phyloP scores from a whole-genome alignment of 1,140 invertebrate genomes.

The Brachionus rotundiformis region DNA sequence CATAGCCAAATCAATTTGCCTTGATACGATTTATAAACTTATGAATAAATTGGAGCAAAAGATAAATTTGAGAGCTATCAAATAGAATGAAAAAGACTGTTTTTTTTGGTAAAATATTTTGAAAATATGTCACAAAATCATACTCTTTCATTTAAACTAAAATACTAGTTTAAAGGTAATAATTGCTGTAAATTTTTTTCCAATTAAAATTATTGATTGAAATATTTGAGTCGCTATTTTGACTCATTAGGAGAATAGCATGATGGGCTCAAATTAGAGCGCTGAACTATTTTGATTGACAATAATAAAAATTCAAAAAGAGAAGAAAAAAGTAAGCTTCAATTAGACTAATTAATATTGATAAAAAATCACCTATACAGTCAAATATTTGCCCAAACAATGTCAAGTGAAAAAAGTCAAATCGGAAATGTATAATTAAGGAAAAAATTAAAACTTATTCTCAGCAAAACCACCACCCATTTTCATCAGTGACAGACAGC shows the following conservation, averaged over 20 bases:
- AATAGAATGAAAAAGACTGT: no score
- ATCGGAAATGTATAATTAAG: slow-evolving; percentile 7
- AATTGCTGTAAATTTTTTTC: no score
- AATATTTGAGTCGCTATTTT: not conserved
- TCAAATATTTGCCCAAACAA: slow-evolving; percentile 5
- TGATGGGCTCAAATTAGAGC: not conserved
- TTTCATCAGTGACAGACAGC: not conserved
- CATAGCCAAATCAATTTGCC: no score
- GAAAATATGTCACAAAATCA: no score
- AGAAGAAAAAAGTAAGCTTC: not conserved
- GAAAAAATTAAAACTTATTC: not conserved
- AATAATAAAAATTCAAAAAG: not conserved
- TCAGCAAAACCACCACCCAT: not conserved
- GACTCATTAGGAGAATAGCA: not conserved
- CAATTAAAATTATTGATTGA: no score
- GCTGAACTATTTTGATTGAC: not conserved
- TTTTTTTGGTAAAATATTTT: no score
- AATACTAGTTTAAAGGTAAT: no score
- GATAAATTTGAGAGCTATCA: no score
- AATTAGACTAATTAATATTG: slow-evolving; percentile 11
- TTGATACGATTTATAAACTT: no score
- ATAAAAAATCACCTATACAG: not conserved
- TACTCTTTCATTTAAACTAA: no score
- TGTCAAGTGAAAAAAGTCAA: not conserved
- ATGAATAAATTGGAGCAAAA: no score